Conservation (phyloP, 2,888 invertebrate genomes). For the Ichneumoninae sp. region DNA sequence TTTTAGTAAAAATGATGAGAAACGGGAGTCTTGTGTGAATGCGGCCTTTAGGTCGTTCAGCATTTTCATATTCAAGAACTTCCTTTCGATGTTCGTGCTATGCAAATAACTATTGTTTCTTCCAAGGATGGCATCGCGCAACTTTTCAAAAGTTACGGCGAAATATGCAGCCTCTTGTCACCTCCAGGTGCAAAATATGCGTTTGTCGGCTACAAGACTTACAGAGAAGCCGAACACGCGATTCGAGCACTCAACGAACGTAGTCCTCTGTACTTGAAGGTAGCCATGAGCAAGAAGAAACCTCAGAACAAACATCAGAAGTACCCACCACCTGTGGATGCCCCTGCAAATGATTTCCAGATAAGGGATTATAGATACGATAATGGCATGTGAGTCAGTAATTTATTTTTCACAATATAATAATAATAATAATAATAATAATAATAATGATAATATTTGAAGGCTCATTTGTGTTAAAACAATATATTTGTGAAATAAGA, state of each 20-base stretch:
- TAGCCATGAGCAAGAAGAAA: conserved; percentile 73
- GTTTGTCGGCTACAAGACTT: conserved; percentile 74
- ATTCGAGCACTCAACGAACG: conserved; percentile 74
- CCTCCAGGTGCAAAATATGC: conserved; percentile 71
- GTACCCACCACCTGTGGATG: not conserved
- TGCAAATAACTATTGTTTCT: not conserved
- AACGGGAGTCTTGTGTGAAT: no score
- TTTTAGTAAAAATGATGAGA: no score
- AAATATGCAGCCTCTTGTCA: conserved; percentile 66
- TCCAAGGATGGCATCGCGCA: conserved; percentile 73
- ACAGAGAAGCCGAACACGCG: conserved; percentile 77
- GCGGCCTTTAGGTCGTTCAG: no score
- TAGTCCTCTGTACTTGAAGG: conserved; percentile 74
- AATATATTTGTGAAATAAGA: no score
- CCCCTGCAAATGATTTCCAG: not conserved
- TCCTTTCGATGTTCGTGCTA: no score
- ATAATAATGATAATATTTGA: no score
- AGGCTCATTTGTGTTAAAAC: no score
- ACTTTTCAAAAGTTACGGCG: conserved; percentile 74
- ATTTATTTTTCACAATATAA: not conserved
- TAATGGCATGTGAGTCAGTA: conserved; percentile 50
- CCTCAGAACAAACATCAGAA: not conserved
- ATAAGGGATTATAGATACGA: conserved; percentile 63
- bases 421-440: no score
- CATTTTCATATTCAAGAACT: no score